Base-by-base conservation (phyloP, 35 echinoderm and acorn worm species). In the Patiria miniata region DNA sequence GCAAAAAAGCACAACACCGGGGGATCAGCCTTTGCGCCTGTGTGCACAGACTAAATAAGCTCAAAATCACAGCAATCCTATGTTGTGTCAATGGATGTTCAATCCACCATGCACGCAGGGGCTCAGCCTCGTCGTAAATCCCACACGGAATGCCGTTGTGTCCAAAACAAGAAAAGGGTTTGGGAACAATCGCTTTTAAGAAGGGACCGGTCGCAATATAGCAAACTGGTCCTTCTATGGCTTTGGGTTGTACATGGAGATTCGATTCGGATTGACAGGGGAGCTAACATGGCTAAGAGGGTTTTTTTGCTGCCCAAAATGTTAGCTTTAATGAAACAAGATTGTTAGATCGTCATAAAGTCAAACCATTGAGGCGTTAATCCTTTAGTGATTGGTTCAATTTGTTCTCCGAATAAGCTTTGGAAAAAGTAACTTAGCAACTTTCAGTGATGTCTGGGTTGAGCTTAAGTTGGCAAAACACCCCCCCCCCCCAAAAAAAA, bases 41-140 rank as follows among this genome's bases (percentile, higher is more conserved):
- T 10, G 2, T 69, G 61, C 1, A 69, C 61, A 69, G 8, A 69
- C 61, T 14, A 17, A 69, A 69, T 69, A 26, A 9, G 34, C 0
- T 23, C 23, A 30, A 1, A 60, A 69, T 69, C 61, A 22, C 61
- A 69, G 61, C 61, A 69, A 69, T 69, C 61, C 61, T 22, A 69
- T 69, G 61, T 69, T 69, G 26, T 69, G 61, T 69, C 61, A 69
- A 69, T 69, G 23, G 0, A 26, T 23, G 18, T 23, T 22, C 42
- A 69, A 22, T 23, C 61, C 1, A 1, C 14, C 21, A 26, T 17
- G 61, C 23, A 23, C 28, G 26, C 34, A 26, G 2, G 4, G 42
- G 42, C 42, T 47, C 4, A 47, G 42, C 42, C 12, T 4, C 19
- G 0, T 23, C 28, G 61, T 69, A 69, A 47, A 69, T 69, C 61